phyloP scores from a whole-genome alignment of 2,888 invertebrate genomes.

The Harpalus rubripes region DNA sequence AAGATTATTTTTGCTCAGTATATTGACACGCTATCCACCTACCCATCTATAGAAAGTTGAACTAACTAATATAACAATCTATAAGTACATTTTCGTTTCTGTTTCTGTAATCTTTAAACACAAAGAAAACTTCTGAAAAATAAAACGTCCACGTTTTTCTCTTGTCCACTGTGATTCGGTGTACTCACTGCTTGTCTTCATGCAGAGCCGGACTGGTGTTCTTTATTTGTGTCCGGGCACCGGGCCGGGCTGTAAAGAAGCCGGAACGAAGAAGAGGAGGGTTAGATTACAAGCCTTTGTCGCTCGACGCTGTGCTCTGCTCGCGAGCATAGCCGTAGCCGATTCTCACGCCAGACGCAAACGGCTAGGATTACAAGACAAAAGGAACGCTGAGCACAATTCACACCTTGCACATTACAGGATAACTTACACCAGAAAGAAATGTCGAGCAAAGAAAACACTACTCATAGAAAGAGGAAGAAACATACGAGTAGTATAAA shows the following conservation, averaged over 20 bases:
- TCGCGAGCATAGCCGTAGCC: not conserved
- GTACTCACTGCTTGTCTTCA: not conserved
- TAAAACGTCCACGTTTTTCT: not conserved
- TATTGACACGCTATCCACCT: too few relatives aligned
- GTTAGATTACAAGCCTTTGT: constrained; percentile 48
- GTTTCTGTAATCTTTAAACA: too few relatives aligned
- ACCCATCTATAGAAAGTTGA: too few relatives aligned
- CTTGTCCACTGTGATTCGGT: not conserved
- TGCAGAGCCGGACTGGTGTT: not conserved
- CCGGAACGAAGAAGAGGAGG: constrained; percentile 37
- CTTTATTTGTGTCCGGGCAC: constrained; percentile 39
- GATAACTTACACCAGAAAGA: not conserved
- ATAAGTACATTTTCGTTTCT: too few relatives aligned
- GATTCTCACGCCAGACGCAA: constrained; percentile 4
- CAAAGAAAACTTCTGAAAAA: not conserved
- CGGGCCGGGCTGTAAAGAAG: not conserved
- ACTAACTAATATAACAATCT: too few relatives aligned
- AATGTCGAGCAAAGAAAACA: not conserved
- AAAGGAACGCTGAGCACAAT: not conserved
- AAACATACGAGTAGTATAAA: too few relatives aligned
- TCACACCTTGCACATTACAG: not conserved
- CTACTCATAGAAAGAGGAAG: not conserved
- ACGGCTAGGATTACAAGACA: constrained; percentile 1
- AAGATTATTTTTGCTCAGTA: too few relatives aligned
- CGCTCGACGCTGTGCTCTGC: not conserved